Evolutionary conservation across 2,888 invertebrate species (phyloP), one percentile per base, ranked within the genome.

Genomic region (Ectemnius cavifrons): DNA sequence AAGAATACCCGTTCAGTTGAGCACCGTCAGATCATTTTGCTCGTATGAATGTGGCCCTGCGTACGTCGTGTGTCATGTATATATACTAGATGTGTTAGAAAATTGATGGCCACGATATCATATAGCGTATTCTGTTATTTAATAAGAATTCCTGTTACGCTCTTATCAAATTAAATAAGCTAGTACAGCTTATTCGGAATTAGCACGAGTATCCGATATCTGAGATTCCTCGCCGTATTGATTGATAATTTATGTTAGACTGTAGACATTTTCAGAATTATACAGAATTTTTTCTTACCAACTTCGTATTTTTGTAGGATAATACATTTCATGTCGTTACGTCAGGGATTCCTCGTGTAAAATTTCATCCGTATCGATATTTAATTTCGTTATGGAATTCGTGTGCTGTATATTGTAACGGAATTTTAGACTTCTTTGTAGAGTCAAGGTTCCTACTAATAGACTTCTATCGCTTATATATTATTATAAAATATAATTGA

Each of bases 371-470:
- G 37, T 37, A 37, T 37, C 37, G 37, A 37, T 18, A 52, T 45
- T 45, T 67, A 18, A 45, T 60, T 20, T 60, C 49, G 13, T 27
- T 58, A 46, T 18, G 20, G 8, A 58, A 46, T 11, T 18, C 5
- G 68, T 46, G 37, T 20, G 1, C 13, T 63, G 4, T 27, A 20
- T 23, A 23, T 52, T 28, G 20, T 28, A 57, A 57, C 49, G 8
- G 11, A 11, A 63, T 20, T 45, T n/a, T 47, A 18, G 58, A 8
- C 45, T 27, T 37, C 27, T 23, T 47, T 60, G 13, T 63, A 5
- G 67, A 60, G 61, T 62, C 49, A 61, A 47, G 61, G 45, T 60
- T 49, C 47, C 67, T 76, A 63, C 62, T 65, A 64, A 62, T 62
- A 58, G 74, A 76, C 57, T 62, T 47, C 56, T 69, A 58, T 59